Evolutionary conservation across 2,113 vertebrate species (phyloP), one percentile per base, ranked within the genome.

Genomic region (Hemibagrus wyckioides): DNA sequence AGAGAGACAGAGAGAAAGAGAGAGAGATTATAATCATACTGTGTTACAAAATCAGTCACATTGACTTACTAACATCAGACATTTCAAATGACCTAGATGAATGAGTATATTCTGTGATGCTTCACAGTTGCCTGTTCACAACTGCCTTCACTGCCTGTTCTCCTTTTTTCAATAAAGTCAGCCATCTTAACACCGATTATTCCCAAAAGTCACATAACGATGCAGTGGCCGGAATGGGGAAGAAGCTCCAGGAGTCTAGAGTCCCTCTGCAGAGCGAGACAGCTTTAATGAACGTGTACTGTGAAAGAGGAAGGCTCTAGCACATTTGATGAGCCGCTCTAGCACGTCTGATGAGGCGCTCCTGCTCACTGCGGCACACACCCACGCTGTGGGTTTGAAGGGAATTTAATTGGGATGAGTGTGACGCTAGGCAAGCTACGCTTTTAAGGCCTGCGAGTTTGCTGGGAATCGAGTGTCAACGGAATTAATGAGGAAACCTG

Each of bases 401-500:
- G 30, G 14, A 41, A 56, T 75, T 57, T 85, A 85, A 85, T 85
- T 75, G 69, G 23, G 69, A 30, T n/a, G 63, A 2, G 69, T 17
- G 30, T 6, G 30, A 57, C 11, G 30, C 52, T 14, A n/a, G 13
- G 28, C 33, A 15, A 50, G 41, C 17, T 80, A 75, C 44, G 33
- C 33, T 41, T 23, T 76, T 56, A 17, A 56, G 21, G 50, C 33
- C 36, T 25, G 23, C 23, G 36, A 69, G 48, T 25, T 84, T 10
- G 65, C 63, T 28, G 50, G 14, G 67, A 39, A 39, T 17, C 13
- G n/a, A 86, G 93, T 93, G 93, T 93, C 93, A 92, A 92, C 92
- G 91, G 92, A 93, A 94, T 94, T 94, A 94, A 94, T 94, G 94
- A 94, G 92, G 89, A 88, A 91, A 90, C 89, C 71, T 54, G 86